Conservation (phyloP, 1,140 invertebrate genomes). For the Drosophila auraria region DNA sequence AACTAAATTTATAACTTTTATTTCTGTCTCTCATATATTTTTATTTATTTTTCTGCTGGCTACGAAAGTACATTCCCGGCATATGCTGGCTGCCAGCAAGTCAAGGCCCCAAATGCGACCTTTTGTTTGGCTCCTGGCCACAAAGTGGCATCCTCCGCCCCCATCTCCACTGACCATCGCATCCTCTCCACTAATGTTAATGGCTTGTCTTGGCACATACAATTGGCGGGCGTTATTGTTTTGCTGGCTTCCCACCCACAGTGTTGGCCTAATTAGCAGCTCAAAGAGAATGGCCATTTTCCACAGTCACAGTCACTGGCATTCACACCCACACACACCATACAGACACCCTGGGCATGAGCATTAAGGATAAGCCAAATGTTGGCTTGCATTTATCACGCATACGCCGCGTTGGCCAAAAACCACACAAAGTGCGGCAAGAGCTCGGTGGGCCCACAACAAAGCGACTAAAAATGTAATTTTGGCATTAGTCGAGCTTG, state of each 20-base stretch:
- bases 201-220: conserved; percentile 69
- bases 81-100: conserved; percentile 26
- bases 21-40: background rate
- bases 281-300: conserved; percentile 24
- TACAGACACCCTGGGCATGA: conserved; percentile 4
- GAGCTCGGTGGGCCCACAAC: conserved; percentile 15
- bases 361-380: conserved; percentile 55
- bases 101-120: conserved; percentile 53
- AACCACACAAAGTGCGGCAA: conserved; percentile 33
- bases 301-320: conserved; percentile 19
- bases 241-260: conserved; percentile 25
- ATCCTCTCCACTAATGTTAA: conserved; percentile 55
- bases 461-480: conserved; percentile 77
- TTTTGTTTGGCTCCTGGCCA: conserved; percentile 36
- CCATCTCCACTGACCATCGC: background rate
- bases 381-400: conserved; percentile 72
- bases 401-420: conserved; percentile 57
- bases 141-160: conserved; percentile 8
- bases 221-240: conserved; percentile 62
- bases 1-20: background rate
- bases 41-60: background rate
- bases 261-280: conserved; percentile 67
- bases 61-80: background rate
- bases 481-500: conserved; percentile 77
- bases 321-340: conserved; percentile 5